These are phyloP conservation scores for Stenolophus ochropezus DNA, from an alignment of 2,888 invertebrate genomes.

Conservation along the genomic window DNA sequence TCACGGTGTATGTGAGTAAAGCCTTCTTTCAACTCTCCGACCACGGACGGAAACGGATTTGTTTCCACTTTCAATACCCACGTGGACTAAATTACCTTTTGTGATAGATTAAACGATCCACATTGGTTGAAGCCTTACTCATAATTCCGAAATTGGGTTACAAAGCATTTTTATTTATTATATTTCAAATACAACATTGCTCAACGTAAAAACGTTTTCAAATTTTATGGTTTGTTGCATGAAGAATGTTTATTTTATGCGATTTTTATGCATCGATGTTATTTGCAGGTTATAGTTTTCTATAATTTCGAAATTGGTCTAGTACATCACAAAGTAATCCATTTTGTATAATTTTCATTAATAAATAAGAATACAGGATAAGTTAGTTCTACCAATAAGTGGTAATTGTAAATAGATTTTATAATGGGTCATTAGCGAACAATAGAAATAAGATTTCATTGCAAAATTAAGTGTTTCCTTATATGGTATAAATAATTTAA, in stretches of 20 bases:
- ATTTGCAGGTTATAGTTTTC: no score
- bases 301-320: no score
- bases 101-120: not conserved
- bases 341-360: no score
- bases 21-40: not conserved
- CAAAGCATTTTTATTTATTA: not conserved
- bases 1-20: slow-evolving; percentile 40
- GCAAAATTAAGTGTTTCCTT: no score
- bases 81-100: not conserved
- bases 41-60: slow-evolving; percentile 42
- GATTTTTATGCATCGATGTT: not conserved
- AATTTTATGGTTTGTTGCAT: not conserved
- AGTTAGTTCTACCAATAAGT: no score
- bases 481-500: not conserved
- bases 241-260: not conserved
- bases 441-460: no score
- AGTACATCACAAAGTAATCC: no score
- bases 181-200: not conserved
- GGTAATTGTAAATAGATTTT: no score
- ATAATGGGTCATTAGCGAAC: no score
- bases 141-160: not conserved
- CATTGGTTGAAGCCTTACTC: not conserved
- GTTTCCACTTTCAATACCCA: slow-evolving; percentile 17
- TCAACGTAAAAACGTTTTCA: not conserved
- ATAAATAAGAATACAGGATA: no score